Evolutionary conservation across 2,113 vertebrate species (phyloP), one percentile per base, ranked within the genome.

Genomic region (Mustela nigripes): DNA sequence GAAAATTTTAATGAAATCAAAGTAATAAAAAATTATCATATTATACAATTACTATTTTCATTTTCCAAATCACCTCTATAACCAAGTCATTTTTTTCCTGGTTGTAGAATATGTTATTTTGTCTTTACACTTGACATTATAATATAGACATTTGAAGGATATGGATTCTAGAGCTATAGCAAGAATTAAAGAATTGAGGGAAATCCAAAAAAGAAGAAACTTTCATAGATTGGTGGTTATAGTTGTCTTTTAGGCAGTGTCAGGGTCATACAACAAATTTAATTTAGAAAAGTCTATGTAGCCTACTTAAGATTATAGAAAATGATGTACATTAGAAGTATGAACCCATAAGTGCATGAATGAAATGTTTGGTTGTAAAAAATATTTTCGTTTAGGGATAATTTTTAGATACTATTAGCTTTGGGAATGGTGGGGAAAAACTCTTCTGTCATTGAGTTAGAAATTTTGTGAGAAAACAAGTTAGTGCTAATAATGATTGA

Each of bases 391-490:
- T 3, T 62, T 78, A 39, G n/a, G 65, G 22, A 31, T 65, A 80
- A 53, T 62, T 92, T 96, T 96, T 63, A 42, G 58, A 14, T 28
- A 60, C 82, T 71, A 28, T 88, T 96, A 83, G 21, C 33, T 86
- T 93, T 93, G 89, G 83, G 76, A 42, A 96, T 88, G 67, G 33
- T 31, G 26, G 50, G 10, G 3, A 60, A 88, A 87, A 94, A 39
- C 2, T 1, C 0, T 22, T 87, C 22, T 71, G 10, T 88, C 28
- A 11, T 21, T 87, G 69, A 78, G 16, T 63, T 92, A 24, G 53
- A 94, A 78, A 79, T 87, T 67, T 65, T 78, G 42, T 58, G 26
- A 89, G 56, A 74, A 93, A 53, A 65, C 8, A 91, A 84, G 3
- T 86, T 83, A 86, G 6, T 88, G 69, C 19, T 93, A 83, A n/a